These are phyloP conservation scores for Odontamblyopus lacepedii DNA, from an alignment of 2,797 vertebrate species.

Conservation along the genomic window DNA sequence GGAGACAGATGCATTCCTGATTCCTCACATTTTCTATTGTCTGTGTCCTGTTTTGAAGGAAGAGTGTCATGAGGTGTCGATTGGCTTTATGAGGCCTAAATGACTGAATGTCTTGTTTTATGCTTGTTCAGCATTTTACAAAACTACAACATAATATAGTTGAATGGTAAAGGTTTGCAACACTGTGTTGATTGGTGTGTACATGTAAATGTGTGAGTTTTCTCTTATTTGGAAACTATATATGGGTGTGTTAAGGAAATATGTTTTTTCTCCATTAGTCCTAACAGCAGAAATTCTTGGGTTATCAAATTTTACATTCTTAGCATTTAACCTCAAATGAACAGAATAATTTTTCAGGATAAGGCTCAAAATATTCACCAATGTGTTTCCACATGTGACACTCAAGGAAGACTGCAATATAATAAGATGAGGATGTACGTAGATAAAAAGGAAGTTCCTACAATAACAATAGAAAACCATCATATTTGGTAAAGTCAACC, in stretches of 20 bases:
- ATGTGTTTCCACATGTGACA: not conserved
- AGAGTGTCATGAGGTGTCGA: not conserved
- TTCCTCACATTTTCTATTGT: constrained; percentile 4
- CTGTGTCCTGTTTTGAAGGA: constrained; percentile 12
- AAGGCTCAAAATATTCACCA: not conserved
- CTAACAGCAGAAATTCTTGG: not conserved
- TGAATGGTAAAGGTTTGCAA: not conserved
- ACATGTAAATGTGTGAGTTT: no score
- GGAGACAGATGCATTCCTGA: not conserved
- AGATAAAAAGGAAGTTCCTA: not conserved
- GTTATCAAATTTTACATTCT: not conserved
- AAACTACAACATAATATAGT: not conserved
- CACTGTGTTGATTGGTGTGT: not conserved
- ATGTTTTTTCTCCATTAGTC: not conserved
- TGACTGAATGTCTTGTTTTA: not conserved
- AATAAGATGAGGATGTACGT: no score
- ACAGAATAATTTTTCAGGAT: not conserved
- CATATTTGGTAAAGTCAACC: not conserved
- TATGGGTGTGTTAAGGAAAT: not conserved
- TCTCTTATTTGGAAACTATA: not conserved
- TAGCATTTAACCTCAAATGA: not conserved
- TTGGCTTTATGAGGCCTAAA: not conserved
- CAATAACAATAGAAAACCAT: not conserved
- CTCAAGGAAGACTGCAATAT: not conserved
- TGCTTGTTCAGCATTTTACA: not conserved